These are phyloP conservation scores for Zoanthus sociatus DNA, from an alignment of 92 coral and sea anemone genomes.

Conservation along the genomic window DNA sequence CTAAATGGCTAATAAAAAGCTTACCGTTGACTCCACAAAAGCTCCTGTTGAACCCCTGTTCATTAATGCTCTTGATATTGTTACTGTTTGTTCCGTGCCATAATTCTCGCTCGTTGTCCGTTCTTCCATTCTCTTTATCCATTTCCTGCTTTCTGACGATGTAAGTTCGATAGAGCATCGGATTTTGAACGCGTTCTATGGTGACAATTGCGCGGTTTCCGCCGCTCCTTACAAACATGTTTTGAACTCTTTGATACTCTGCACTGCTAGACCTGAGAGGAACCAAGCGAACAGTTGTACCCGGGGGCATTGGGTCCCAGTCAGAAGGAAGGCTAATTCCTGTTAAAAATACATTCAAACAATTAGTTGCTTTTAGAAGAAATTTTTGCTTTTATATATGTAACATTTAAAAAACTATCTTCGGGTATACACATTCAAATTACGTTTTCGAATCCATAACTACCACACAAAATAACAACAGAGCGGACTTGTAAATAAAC, in stretches of 20 bases:
- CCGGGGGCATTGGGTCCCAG: slow-evolving; percentile 40
- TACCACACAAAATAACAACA: too few relatives aligned
- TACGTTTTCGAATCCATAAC: too few relatives aligned
- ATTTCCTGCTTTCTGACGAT: slow-evolving; percentile 78
- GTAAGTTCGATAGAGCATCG: slow-evolving; percentile 72
- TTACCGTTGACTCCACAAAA: slow-evolving; percentile 84
- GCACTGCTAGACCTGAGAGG: slow-evolving; percentile 1
- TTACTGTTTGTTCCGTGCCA: slow-evolving; percentile 84
- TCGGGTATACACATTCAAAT: too few relatives aligned
- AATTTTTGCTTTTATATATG: too few relatives aligned
- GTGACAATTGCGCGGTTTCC: slow-evolving; percentile 44
- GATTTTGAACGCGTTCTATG: slow-evolving; percentile 87
- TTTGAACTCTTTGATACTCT: slow-evolving; percentile 71
- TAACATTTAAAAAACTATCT: too few relatives aligned
- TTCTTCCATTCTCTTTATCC: slow-evolving; percentile 74
- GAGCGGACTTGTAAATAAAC: too few relatives aligned
- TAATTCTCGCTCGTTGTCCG: slow-evolving; percentile 72
- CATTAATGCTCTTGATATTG: slow-evolving; percentile 68
- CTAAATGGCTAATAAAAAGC: background rate
- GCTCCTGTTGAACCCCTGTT: slow-evolving; percentile 82
- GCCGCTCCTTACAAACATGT: slow-evolving; percentile 51
- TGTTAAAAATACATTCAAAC: background rate
- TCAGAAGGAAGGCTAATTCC: slow-evolving; percentile 21
- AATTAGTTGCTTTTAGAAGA: too few relatives aligned
- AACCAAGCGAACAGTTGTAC: slow-evolving; percentile 23